Evolutionary conservation across 1,140 invertebrate species (phyloP).

Genomic region (Drosophila simulans): DNA sequence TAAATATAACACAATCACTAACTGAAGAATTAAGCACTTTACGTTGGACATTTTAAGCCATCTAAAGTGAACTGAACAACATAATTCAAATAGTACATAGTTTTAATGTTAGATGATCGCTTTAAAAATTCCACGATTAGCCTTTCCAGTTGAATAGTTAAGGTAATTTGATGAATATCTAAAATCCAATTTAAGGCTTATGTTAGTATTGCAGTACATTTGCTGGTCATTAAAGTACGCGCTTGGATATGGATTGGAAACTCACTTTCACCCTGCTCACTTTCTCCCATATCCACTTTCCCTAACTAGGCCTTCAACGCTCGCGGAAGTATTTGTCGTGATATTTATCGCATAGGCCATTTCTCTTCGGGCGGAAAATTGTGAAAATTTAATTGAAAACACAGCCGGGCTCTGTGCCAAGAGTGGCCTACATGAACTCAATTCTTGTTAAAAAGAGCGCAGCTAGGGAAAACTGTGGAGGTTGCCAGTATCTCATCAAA

Average conservation of each 20-base stretch:
- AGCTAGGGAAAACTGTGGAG: background rate
- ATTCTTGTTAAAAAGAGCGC: background rate
- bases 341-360: constrained; percentile 80
- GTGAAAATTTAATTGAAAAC: constrained; percentile 82
- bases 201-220: background rate
- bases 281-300: background rate
- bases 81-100: no score
- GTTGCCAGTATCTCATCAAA: constrained; percentile 56
- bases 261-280: background rate
- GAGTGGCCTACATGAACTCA: constrained; percentile 37
- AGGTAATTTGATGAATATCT: no score
- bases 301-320: constrained; percentile 34
- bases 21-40: no score
- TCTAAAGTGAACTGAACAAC: background rate
- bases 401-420: constrained; percentile 27
- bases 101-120: no score
- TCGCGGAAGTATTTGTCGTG: constrained; percentile 75
- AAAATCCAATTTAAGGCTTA: background rate
- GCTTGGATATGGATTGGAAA: background rate
- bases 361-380: constrained; percentile 66
- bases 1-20: background rate
- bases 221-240: background rate
- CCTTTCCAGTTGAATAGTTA: no score
- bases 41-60: background rate
- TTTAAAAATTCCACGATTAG: no score